Evolutionary conservation across 2,888 invertebrate genomes (phyloP).

Genomic region (Adela reaumurella): DNA sequence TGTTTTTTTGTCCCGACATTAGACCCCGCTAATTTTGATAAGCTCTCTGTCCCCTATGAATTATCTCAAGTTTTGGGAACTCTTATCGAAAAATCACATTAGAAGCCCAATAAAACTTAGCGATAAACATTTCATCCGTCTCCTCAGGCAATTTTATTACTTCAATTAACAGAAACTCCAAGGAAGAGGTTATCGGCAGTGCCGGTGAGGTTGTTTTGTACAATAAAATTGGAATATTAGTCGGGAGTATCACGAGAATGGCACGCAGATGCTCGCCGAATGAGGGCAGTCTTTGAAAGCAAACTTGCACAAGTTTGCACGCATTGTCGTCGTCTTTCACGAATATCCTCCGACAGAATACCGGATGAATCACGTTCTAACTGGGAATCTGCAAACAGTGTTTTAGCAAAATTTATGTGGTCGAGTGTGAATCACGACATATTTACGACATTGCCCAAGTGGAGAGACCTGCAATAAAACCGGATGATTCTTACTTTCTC

Average conservation of each 20-base stretch:
- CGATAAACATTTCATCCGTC: no score
- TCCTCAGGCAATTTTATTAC: neutral
- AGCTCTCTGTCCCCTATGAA: no score
- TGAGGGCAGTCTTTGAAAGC: no score
- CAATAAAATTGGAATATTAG: no score
- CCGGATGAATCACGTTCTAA: neutral
- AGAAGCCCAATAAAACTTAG: constrained; percentile 22
- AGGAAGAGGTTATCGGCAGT: no score
- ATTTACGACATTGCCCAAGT: neutral
- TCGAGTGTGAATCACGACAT: neutral
- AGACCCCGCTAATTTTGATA: neutral
- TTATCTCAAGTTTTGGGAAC: constrained; percentile 22
- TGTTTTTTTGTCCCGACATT: neutral
- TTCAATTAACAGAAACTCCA: no score
- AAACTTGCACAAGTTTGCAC: no score
- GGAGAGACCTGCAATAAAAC: neutral
- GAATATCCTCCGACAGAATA: no score
- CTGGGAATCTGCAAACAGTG: neutral
- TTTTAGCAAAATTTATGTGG: neutral
- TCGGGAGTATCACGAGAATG: no score
- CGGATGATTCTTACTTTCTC: neutral
- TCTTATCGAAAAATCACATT: constrained; percentile 44
- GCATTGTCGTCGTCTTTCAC: no score
- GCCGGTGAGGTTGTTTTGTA: no score
- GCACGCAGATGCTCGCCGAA: no score